Evolutionary conservation across 2,113 vertebrate genomes (phyloP), one percentile per base, ranked within the genome.

Genomic region (Illadopsis cleaveri): DNA sequence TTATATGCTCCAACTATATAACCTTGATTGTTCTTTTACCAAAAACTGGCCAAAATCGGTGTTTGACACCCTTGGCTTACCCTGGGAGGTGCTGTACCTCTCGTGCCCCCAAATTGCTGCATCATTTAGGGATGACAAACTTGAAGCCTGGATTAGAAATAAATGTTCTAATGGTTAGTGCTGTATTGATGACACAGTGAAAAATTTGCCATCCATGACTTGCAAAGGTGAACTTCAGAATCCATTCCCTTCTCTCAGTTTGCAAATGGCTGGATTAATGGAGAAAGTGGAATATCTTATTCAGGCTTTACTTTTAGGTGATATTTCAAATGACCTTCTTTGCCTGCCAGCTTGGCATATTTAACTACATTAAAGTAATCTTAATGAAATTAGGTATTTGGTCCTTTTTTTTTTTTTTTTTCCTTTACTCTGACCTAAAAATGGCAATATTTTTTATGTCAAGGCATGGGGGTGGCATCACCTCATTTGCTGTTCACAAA

Each of bases 141-240:
- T 42, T 1, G 1, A 76, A 71, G 31, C 16, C 15, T 70, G 58
- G 35, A 15, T 70, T 16, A 23, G 92, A 75, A 77, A 37, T 37
- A 28, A 75, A 27, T 15, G 48, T 83, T 56, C 75, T 73, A 9
- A 28, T 44, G 23, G 69, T 84, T 92, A 51, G 50, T 45, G 50
- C 78, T 73, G 53, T 11, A 0, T 25, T 71, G 90, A 83, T 88
- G 90, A 93, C 90, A 68, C 28, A 45, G 86, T 86, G 64, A 84
- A 90, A 95, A 94, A 86, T 62, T 94, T 60, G 76, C 88, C 79
- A 84, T 90, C 92, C 86, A 50, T 94, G 96, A 93, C 93, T 81
- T 81, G 82, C 68, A 75, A 75, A 96, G 96, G 96, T 95, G 93
- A 96, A 92, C 82, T 95, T 94, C 90, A 90, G 64, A 92, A 95